Conservation (phyloP, 2,888 invertebrate species). For the Mesochorus sp. region DNA sequence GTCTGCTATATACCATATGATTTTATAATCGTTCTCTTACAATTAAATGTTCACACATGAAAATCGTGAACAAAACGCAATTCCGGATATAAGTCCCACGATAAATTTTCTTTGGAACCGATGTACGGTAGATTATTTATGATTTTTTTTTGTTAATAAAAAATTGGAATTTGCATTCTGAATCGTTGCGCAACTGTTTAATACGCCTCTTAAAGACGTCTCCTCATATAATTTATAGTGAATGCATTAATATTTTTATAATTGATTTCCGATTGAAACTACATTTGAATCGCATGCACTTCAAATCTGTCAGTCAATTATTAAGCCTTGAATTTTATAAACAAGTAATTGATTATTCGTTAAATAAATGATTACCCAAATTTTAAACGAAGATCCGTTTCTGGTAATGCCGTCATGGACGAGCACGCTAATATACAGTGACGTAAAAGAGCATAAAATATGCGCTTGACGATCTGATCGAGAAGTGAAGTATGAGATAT, state of each 20-base stretch:
- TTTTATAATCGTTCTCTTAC: neutral
- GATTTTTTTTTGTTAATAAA: too few species aligned
- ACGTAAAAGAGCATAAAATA: constrained; percentile 21
- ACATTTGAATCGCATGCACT: too few species aligned
- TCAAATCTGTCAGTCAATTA: too few species aligned
- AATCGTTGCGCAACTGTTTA: constrained; percentile 20
- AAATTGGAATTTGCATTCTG: constrained; percentile 35
- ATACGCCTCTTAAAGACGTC: constrained; percentile 23
- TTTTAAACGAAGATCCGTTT: too few species aligned
- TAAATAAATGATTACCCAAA: too few species aligned
- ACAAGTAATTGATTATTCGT: too few species aligned
- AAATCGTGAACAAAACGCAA: constrained; percentile 9
- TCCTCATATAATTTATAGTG: constrained; percentile 11
- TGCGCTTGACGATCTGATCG: constrained; percentile 30
- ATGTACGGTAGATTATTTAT: constrained; percentile 27
- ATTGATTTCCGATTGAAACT: constrained; percentile 7
- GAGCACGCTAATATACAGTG: constrained; percentile 52
- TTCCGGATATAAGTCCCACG: constrained; percentile 51
- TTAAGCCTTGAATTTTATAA: too few species aligned
- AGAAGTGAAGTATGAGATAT: constrained; percentile 6
- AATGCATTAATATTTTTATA: constrained; percentile 31
- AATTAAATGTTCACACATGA: constrained; percentile 14
- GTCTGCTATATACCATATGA: too few species aligned
- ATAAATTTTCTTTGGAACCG: constrained; percentile 46
- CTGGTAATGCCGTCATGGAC: constrained; percentile 63